Percentiles rank a stretch among this genome's conserved stretches.
These are phyloP conservation scores for Arvicanthis niloticus DNA, from an alignment of 2,113 vertebrate species.

Conservation along the genomic window DNA sequence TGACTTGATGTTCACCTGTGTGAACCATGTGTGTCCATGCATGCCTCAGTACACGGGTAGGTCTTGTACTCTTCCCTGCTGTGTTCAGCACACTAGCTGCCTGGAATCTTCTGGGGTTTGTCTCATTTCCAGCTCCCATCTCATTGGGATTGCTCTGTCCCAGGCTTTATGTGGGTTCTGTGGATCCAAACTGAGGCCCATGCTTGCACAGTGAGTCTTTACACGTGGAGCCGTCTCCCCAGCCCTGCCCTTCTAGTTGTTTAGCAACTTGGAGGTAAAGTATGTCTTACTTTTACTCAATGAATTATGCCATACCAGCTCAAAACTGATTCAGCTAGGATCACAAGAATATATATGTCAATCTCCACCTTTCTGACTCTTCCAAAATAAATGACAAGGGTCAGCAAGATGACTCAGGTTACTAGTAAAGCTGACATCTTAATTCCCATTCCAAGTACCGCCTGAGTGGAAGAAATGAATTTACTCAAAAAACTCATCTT, in stretches of 20 bases:
- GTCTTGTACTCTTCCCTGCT: too few species aligned
- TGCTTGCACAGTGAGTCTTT: too few species aligned
- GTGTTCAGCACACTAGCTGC: background rate
- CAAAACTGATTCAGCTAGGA: conserved; percentile 31
- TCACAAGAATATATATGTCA: background rate
- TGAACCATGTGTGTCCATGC: background rate
- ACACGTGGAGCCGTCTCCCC: background rate
- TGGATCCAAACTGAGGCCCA: background rate
- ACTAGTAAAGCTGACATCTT: background rate
- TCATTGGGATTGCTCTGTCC: background rate
- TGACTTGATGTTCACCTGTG: background rate
- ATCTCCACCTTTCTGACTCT: background rate
- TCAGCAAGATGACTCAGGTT: background rate
- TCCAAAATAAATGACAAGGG: conserved; percentile 30
- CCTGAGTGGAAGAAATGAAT: background rate
- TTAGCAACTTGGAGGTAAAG: background rate
- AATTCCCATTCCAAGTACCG: too few species aligned
- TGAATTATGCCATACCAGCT: conserved; percentile 10
- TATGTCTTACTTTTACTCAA: conserved; percentile 15
- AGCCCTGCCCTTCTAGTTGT: background rate
- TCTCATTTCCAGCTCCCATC: background rate
- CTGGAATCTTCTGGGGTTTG: background rate
- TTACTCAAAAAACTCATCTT: too few species aligned
- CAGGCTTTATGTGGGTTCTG: background rate
- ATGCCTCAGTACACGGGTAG: background rate